phyloP scores from a whole-genome alignment of 2,888 invertebrate species.

The Chydorus sphaericus region DNA sequence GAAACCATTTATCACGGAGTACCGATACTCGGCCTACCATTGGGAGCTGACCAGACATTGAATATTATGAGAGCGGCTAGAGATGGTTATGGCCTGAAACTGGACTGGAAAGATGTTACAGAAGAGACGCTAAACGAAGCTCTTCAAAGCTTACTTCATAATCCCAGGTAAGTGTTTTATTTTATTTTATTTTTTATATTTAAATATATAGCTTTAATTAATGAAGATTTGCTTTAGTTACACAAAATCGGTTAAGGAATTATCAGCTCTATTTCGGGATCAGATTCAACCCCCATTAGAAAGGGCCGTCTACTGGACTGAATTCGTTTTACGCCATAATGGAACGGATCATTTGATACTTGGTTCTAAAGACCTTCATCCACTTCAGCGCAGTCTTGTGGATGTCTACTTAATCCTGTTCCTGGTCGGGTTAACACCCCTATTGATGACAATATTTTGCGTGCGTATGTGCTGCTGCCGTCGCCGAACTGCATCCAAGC shows the following conservation, averaged over 20 bases:
- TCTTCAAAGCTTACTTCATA: not conserved
- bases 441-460: not conserved
- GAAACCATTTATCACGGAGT: slow-evolving; percentile 24
- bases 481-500: no score
- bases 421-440: not conserved
- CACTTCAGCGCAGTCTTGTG: not conserved
- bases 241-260: not conserved
- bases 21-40: slow-evolving; percentile 20
- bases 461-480: not conserved
- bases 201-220: no score
- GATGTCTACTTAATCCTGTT: slow-evolving; percentile 6
- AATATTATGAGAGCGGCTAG: slow-evolving; percentile 18
- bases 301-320: slow-evolving; percentile 20
- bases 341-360: not conserved
- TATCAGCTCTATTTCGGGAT: slow-evolving; percentile 13
- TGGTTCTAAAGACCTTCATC: not conserved
- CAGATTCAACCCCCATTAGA: slow-evolving; percentile 18
- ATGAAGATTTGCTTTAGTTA: no score
- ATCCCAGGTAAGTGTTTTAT: not conserved
- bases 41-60: slow-evolving; percentile 19
- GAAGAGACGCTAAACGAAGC: slow-evolving; percentile 6
- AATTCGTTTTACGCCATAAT: slow-evolving; percentile 18
- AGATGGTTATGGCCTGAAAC: slow-evolving; percentile 15
- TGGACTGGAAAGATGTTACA: slow-evolving; percentile 9
- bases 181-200: not conserved